phyloP scores from a whole-genome alignment of 30 jellyfish, hydroid and myxozoan genomes.

The Thelohanellus kitauei region DNA sequence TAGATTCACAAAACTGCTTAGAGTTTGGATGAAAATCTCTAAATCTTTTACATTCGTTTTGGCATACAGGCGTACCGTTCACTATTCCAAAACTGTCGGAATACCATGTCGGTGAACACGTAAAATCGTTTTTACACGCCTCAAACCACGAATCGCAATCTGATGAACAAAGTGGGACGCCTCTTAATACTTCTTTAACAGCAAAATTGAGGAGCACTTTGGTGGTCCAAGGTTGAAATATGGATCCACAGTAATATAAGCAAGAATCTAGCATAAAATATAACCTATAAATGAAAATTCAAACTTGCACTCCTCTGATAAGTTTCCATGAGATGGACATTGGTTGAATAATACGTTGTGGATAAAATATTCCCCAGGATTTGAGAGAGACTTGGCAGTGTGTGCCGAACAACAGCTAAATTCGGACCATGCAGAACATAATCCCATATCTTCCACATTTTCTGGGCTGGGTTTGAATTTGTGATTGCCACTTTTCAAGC shows the following conservation, averaged over 20 bases:
- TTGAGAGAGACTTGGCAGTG: no score
- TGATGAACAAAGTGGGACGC: constrained; percentile 41
- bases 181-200: constrained; percentile 25
- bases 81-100: constrained; percentile 17
- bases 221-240: constrained; percentile 58
- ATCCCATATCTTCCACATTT: no score
- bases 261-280: constrained; percentile 59
- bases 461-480: no score
- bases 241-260: constrained; percentile 67
- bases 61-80: constrained; percentile 65
- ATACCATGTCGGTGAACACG: constrained; percentile 73
- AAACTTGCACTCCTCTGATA: no score
- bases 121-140: constrained; percentile 39
- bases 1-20: constrained; percentile 27
- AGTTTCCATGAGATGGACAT: no score
- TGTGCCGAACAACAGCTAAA: no score
- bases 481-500: no score
- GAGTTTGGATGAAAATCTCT: constrained; percentile 26
- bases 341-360: no score
- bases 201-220: constrained; percentile 11
- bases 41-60: constrained; percentile 42
- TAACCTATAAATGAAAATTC: no score
- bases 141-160: constrained; percentile 62
- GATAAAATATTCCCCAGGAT: no score
- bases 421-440: no score